Conservation (phyloP, 1,140 invertebrate species). For the Aporrectodea caliginosa region DNA sequence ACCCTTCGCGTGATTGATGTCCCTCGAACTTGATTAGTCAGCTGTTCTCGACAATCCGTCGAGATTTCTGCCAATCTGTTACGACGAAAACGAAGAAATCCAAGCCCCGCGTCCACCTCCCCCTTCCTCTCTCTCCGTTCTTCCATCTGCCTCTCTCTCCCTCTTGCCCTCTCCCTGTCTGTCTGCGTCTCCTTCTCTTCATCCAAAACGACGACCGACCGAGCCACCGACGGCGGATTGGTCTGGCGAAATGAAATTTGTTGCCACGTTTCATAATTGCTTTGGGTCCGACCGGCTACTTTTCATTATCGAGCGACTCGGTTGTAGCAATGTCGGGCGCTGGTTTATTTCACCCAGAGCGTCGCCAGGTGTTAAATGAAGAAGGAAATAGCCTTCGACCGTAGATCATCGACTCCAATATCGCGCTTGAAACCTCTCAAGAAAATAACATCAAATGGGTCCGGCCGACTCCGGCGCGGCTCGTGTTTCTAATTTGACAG, state of each 20-base stretch:
- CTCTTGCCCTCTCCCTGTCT: not conserved
- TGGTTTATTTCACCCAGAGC: not conserved
- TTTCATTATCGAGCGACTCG: not conserved
- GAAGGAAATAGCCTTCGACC: not conserved
- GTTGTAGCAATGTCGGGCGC: not conserved
- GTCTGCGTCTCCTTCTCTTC: not conserved
- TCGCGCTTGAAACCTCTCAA: too few species aligned
- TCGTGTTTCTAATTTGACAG: too few species aligned
- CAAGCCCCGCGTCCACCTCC: not conserved
- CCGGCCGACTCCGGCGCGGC: too few species aligned
- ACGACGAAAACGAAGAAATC: not conserved
- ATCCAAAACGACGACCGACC: too few species aligned
- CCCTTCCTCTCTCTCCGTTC: not conserved
- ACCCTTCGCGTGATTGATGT: not conserved
- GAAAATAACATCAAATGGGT: too few species aligned
- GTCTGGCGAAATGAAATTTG: not conserved
- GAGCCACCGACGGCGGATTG: not conserved
- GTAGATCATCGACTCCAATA: not conserved
- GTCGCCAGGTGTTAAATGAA: not conserved
- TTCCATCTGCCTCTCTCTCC: not conserved
- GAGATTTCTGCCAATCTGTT: not conserved
- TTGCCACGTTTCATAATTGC: not conserved
- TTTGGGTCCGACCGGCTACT: not conserved
- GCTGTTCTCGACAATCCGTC: not conserved
- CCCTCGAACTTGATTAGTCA: not conserved